Evolutionary conservation across 1,140 invertebrate species (phyloP).

Genomic region (Brachionus paranguensis): DNA sequence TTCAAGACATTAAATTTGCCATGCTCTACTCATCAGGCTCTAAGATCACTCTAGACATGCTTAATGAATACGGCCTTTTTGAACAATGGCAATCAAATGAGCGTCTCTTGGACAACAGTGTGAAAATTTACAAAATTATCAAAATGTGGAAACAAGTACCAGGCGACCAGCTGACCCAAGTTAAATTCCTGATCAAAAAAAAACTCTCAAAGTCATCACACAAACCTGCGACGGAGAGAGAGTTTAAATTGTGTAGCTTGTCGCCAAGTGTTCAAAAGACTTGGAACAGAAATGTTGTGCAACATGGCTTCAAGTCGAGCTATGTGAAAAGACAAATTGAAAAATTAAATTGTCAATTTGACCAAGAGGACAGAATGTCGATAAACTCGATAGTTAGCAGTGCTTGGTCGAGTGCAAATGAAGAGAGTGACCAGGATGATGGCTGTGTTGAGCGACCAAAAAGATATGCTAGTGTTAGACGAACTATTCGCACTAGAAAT

Average conservation of each 20-base stretch:
- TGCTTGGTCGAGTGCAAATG: background rate
- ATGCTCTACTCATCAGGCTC: background rate
- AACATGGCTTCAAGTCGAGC: background rate
- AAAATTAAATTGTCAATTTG: background rate
- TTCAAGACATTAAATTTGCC: slow-evolving; percentile 29
- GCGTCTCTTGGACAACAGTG: slow-evolving; percentile 24
- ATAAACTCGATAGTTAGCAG: background rate
- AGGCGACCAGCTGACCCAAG: slow-evolving; percentile 13
- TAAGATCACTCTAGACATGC: background rate
- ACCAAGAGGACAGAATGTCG: background rate
- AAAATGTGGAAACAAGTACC: slow-evolving; percentile 32
- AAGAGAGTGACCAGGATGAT: background rate
- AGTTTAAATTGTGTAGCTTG: background rate
- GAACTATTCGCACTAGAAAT: background rate
- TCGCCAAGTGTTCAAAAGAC: slow-evolving; percentile 7
- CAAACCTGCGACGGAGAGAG: background rate
- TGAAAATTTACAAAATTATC: slow-evolving; percentile 30
- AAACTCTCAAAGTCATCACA: background rate
- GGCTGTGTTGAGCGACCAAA: background rate
- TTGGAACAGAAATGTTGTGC: background rate
- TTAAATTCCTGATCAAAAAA: slow-evolving; percentile 30
- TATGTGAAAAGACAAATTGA: slow-evolving; percentile 22
- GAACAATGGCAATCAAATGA: slow-evolving; percentile 34
- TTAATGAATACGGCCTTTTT: slow-evolving; percentile 32
- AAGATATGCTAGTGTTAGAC: slow-evolving; percentile 11